Conservation (phyloP, 2,797 vertebrate genomes). For the Masticophis lateralis region DNA sequence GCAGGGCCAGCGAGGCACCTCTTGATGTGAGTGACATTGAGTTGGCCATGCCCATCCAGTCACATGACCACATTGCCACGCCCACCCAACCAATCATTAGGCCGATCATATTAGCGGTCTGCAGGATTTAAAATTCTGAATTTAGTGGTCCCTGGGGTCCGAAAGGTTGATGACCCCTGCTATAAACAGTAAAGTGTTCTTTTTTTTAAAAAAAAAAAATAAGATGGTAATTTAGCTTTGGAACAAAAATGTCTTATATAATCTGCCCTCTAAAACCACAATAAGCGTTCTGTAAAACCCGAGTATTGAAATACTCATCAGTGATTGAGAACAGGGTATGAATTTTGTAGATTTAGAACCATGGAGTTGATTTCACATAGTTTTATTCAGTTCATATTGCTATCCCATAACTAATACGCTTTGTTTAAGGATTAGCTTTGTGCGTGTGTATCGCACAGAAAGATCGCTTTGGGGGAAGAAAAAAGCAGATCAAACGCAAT, state of each 20-base stretch:
- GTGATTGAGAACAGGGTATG: not conserved
- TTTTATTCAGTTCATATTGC: not conserved
- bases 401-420: not conserved
- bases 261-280: not conserved
- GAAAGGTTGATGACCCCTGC: too few relatives aligned
- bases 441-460: not conserved
- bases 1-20: too few relatives aligned
- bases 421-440: not conserved
- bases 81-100: too few relatives aligned
- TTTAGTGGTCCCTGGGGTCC: too few relatives aligned
- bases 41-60: too few relatives aligned
- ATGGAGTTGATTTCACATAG: not conserved
- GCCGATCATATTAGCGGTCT: too few relatives aligned
- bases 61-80: too few relatives aligned
- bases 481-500: not conserved
- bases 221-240: not conserved
- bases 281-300: not conserved
- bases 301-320: not conserved
- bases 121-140: too few relatives aligned
- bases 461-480: not conserved
- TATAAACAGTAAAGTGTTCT: not conserved
- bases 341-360: not conserved
- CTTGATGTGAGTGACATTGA: too few relatives aligned
- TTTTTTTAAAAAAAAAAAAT: not conserved
- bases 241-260: not conserved